Percentiles rank a stretch among this genome's conserved stretches.
phyloP scores from a whole-genome alignment of 2,888 invertebrate genomes.

The Onthophagus sagittarius region DNA sequence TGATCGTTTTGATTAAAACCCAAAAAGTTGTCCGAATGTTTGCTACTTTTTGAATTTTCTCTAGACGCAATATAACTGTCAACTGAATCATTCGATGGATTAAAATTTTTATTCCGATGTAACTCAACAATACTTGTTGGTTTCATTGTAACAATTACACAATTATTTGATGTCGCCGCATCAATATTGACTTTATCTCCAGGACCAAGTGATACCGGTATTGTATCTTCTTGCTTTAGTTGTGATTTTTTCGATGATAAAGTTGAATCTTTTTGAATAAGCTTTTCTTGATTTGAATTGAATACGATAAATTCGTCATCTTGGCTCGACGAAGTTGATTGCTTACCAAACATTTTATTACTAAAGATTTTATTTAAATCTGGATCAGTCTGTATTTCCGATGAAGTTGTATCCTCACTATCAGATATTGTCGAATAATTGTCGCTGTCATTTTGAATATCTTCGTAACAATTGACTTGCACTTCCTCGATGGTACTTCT shows the following conservation, averaged over 20 bases:
- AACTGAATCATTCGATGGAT: slow-evolving; percentile 17
- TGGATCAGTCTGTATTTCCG: neutral
- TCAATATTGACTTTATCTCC: slow-evolving; percentile 15
- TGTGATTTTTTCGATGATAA: neutral
- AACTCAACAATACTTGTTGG: slow-evolving; percentile 20
- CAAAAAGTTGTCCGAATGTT: slow-evolving; percentile 1
- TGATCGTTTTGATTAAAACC: slow-evolving; percentile 17
- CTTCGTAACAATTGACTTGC: neutral
- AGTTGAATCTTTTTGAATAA: neutral
- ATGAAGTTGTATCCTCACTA: neutral
- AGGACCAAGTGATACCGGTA: neutral
- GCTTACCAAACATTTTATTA: slow-evolving; percentile 19
- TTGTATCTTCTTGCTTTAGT: neutral
- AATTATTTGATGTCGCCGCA: slow-evolving; percentile 9
- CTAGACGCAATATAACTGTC: slow-evolving; percentile 11
- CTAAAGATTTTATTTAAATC: slow-evolving; percentile 21
- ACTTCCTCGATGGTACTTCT: neutral
- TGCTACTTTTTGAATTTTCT: slow-evolving; percentile 7
- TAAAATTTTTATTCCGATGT: slow-evolving; percentile 21
- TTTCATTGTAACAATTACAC: neutral
- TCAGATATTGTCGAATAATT: neutral
- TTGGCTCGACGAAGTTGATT: slow-evolving; percentile 17
- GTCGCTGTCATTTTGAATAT: neutral
- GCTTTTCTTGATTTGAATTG: slow-evolving; percentile 1
- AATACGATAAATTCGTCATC: neutral